Base-by-base conservation (phyloP, 2,797 vertebrate species). In the Allobates femoralis region DNA sequence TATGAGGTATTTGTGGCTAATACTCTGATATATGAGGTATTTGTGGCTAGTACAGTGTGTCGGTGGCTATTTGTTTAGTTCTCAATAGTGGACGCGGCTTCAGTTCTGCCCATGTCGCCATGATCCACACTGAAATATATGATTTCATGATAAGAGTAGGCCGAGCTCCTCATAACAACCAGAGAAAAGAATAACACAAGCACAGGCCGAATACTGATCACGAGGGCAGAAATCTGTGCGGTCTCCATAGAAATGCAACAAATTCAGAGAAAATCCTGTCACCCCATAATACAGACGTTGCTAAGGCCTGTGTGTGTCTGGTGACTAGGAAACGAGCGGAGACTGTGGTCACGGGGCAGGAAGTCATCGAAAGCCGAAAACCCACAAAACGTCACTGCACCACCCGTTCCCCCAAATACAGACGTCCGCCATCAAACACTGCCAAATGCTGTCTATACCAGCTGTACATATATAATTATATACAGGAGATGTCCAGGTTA, bases 311-410 rank as follows among this genome's bases (percentile, higher is more conserved):
- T 58, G 66, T 87, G 50, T 84, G 86, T 87, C 81, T 87, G 86
- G 86, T 87, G 64, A 46, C 86, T 73, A 87, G 75, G 86, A 62
- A 71, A 87, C 41, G 23, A 6, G 64, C 60, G 6, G 64, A 87
- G 81, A 79, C 86, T 84, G 81, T 74, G 86, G 81, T 87, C 53
- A 66, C 64, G 23, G 74, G 66, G 46, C 74, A 84, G 86, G 86
- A 87, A 83, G 81, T 79, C 28, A 37, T 84, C 60, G 66, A 28
- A 41, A 60, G 53, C 74, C 0, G 51, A 16, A 79, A 66, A 79
- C 51, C 76, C 81, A 58, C 86, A 87, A 30, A 79, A 64, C 64
- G 71, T 87, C 86, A 73, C 18, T 46, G 30, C 60, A 78, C 60
- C 34, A 78, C n/a, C 50, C 53, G 56, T n/a, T 28, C 46, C 30